Evolutionary conservation across 2,888 invertebrate species (phyloP).

Genomic region (Ypsolopha sequella): DNA sequence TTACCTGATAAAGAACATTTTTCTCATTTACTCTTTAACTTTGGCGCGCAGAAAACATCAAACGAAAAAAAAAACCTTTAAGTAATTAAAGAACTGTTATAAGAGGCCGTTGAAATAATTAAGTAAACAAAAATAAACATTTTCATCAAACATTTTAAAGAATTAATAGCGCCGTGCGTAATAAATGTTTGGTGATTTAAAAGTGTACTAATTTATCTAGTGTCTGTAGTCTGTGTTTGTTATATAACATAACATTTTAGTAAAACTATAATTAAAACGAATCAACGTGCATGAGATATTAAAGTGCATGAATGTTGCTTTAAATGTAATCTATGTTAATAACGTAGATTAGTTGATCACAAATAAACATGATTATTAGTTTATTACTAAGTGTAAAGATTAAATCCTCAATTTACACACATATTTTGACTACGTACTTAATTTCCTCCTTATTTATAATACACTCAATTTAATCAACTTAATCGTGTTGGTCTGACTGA

Average conservation of each 20-base stretch:
- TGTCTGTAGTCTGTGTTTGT: background rate
- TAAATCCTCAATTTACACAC: too few species aligned
- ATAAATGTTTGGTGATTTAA: background rate
- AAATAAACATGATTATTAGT: too few species aligned
- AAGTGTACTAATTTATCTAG: background rate
- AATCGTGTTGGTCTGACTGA: too few species aligned
- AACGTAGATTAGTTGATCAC: background rate
- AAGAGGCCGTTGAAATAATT: background rate
- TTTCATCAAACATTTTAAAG: too few species aligned
- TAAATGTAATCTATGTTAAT: conserved; percentile 17
- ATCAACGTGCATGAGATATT: conserved; percentile 21
- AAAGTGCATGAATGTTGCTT: conserved; percentile 32
- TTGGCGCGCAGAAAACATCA: background rate
- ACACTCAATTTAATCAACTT: too few species aligned
- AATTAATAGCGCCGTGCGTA: too few species aligned
- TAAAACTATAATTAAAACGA: conserved; percentile 13
- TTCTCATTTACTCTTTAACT: too few species aligned
- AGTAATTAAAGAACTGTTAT: background rate
- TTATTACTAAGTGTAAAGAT: too few species aligned
- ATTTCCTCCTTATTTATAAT: too few species aligned
- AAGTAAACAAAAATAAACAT: too few species aligned
- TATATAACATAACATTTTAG: conserved; percentile 9
- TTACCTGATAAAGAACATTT: background rate
- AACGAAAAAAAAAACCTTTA: background rate
- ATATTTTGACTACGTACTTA: too few species aligned